These are phyloP conservation scores for Chrysomela aeneicollis DNA, from an alignment of 2,888 invertebrate species.

Conservation along the genomic window DNA sequence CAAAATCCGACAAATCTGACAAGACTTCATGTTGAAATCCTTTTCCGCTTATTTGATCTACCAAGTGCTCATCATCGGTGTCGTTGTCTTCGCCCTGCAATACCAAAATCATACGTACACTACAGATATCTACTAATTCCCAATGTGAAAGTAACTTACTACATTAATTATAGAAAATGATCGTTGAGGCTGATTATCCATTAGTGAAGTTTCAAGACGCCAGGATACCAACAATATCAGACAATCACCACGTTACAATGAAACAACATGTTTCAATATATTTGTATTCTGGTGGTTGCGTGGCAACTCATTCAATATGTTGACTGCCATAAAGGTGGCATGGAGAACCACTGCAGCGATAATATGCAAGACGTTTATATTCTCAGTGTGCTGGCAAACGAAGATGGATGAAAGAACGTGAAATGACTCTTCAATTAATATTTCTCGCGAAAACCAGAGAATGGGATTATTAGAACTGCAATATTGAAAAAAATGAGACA, in stretches of 20 bases:
- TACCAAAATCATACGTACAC: neutral
- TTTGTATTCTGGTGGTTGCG: neutral
- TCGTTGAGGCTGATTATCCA: conserved; percentile 33
- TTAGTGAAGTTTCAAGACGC: neutral
- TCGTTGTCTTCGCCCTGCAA: conserved; percentile 30
- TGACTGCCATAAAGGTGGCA: no score
- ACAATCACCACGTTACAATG: neutral
- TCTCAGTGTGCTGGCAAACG: no score
- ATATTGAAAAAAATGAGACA: no score
- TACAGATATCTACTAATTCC: no score
- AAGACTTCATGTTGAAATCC: conserved; percentile 26
- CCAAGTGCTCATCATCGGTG: conserved; percentile 15
- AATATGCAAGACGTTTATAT: no score
- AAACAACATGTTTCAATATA: neutral
- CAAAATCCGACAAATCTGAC: conserved; percentile 57
- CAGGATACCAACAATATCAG: no score
- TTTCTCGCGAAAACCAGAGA: no score
- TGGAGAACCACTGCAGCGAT: no score
- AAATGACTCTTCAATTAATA: no score
- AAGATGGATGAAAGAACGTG: no score
- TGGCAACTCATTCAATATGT: neutral
- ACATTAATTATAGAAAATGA: conserved; percentile 44
- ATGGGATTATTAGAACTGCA: no score
- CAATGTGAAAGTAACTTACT: conserved; percentile 24
- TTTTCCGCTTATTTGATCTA: conserved; percentile 27